These are phyloP conservation scores for Sprattus sprattus DNA, from an alignment of 2,113 vertebrate species.

Conservation along the genomic window DNA sequence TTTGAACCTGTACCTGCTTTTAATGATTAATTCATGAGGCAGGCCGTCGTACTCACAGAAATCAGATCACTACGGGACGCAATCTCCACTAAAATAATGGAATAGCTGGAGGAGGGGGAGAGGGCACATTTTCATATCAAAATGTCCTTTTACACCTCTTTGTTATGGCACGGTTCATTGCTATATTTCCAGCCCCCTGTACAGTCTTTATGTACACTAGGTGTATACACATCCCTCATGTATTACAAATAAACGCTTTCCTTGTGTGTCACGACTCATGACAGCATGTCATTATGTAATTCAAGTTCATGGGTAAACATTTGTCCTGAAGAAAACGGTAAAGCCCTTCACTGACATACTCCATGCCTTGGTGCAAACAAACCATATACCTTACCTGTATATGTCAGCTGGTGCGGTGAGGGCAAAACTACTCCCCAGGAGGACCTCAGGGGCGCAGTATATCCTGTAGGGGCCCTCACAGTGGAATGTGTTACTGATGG, in stretches of 20 bases:
- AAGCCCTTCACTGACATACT: background rate
- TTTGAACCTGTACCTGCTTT: background rate
- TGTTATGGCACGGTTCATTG: background rate
- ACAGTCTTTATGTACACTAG: background rate
- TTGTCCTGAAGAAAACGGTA: background rate
- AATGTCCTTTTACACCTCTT: background rate
- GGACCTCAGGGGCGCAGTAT: conserved; percentile 70
- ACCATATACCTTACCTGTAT: conserved; percentile 63
- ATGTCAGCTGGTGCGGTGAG: conserved; percentile 63
- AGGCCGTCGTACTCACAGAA: conserved; percentile 62
- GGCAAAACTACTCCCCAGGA: conserved; percentile 56
- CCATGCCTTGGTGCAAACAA: background rate
- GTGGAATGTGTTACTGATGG: conserved; percentile 50
- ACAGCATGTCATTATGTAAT: background rate
- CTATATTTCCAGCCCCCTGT: background rate
- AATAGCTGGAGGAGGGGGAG: conserved; percentile 63
- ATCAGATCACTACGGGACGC: conserved; percentile 69
- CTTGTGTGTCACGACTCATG: background rate
- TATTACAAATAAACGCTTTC: background rate
- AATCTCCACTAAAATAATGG: conserved; percentile 74
- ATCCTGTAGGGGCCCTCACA: conserved; percentile 57
- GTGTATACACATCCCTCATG: background rate
- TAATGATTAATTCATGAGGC: background rate
- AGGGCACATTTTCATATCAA: background rate
- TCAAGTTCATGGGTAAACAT: background rate